Evolutionary conservation across 2,797 vertebrate genomes (phyloP), one percentile per base, ranked within the genome.

Genomic region (Tragelaphus oryx): DNA sequence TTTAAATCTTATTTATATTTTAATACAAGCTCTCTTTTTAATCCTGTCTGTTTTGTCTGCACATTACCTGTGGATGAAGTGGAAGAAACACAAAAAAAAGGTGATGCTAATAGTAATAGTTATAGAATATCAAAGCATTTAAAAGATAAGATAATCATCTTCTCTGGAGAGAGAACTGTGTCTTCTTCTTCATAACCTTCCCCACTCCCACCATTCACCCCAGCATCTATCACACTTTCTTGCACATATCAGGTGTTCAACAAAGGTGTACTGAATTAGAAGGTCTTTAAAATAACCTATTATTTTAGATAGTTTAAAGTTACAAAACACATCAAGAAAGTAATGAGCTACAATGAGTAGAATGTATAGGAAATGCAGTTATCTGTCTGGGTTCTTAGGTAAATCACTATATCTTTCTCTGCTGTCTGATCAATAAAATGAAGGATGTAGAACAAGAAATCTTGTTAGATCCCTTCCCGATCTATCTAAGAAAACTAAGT

Each of bases 21-120:
- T 86, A 62, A 90, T 6, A 12, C 97, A 97, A 95, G 71, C 91
- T 87, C 57, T 97, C 82, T 24, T 96, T 83, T n/a, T 97, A 41
- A 95, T 97, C 85, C n/a, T 97, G 30, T 44, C 41, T 85, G 46
- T 80, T 87, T 95, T 98, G 80, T 94, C 95, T 92, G 60, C 54
- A 22, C 87, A 79, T 62, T 97, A 96, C 79, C 94, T 98, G 80
- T 98, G 97, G 93, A 76, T 26, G 76, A 97, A 97, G 83, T 96
- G 97, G 97, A 97, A 89, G 90, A 95, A 87, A 80, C 93, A 94
- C 65, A 30, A 46, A 89, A 95, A 91, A 91, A 96, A 98, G 97
- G 98, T 98, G 68, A 92, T 93, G 37, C 4, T 75, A 85, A 76
- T 18, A 68, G n/a, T 82, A 91, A 68, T 55, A 84, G n/a, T 79